Evolutionary conservation across 2,888 invertebrate species (phyloP).

Genomic region (Piscicola geometra): DNA sequence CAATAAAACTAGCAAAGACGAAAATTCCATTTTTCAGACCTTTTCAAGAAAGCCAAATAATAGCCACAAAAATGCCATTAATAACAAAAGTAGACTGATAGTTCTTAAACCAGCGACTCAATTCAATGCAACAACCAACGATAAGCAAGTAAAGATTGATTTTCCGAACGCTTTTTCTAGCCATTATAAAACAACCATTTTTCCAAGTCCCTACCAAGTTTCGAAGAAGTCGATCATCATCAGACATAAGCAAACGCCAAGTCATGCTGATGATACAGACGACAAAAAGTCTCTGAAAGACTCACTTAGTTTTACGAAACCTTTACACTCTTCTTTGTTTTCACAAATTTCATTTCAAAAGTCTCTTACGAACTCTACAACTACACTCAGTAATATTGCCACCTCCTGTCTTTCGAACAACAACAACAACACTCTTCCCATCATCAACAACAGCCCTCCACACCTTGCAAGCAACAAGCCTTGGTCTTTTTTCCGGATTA

Average conservation of each 20-base stretch:
- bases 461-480: neutral
- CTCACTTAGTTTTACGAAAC: too few species aligned
- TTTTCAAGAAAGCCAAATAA: neutral
- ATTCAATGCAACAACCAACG: neutral
- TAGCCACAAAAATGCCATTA: neutral
- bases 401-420: too few species aligned
- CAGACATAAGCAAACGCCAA: too few species aligned
- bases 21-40: neutral
- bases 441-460: neutral
- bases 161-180: neutral
- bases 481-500: conserved; percentile 28
- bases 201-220: conserved; percentile 2
- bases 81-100: neutral
- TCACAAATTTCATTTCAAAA: too few species aligned
- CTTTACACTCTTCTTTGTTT: too few species aligned
- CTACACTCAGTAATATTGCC: too few species aligned
- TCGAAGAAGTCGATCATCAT: neutral
- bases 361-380: too few species aligned
- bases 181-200: neutral
- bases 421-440: too few species aligned
- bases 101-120: neutral
- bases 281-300: too few species aligned
- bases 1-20: neutral
- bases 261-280: too few species aligned
- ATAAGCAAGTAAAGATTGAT: neutral